These are phyloP conservation scores for Aphidius colemani DNA, from an alignment of 2,888 invertebrate species.

Conservation along the genomic window DNA sequence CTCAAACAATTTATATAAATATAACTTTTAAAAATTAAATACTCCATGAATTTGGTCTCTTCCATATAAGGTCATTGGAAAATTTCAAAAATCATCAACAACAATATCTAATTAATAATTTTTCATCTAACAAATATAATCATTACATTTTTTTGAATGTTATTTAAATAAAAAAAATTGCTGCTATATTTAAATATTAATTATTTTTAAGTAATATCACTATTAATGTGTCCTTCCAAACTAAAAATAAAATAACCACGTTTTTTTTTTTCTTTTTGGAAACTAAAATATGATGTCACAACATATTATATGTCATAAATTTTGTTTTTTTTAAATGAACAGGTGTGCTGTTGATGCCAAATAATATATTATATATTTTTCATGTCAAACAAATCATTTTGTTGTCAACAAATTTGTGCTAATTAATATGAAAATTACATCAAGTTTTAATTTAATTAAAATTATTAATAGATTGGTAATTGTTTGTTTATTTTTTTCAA, in stretches of 20 bases:
- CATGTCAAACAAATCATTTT: neutral
- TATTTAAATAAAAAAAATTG: too few relatives aligned
- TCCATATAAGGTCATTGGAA: constrained; percentile 54
- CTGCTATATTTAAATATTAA: neutral
- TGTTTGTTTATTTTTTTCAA: constrained; percentile 52
- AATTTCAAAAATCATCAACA: constrained; percentile 41
- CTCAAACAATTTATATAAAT: constrained; percentile 11
- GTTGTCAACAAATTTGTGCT: too few relatives aligned
- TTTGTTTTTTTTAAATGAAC: too few relatives aligned
- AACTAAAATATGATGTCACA: too few relatives aligned
- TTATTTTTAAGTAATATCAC: neutral
- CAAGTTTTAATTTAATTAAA: neutral
- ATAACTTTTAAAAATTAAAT: constrained; percentile 3
- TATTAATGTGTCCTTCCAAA: too few relatives aligned
- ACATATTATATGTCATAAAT: too few relatives aligned
- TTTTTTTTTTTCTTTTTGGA: too few relatives aligned
- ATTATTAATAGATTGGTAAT: constrained; percentile 17
- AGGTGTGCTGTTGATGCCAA: too few relatives aligned
- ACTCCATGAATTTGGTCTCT: constrained; percentile 34
- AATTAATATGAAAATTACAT: constrained; percentile 26
- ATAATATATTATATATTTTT: constrained; percentile 3
- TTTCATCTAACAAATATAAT: neutral
- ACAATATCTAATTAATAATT: too few relatives aligned
- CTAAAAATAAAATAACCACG: too few relatives aligned
- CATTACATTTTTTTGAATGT: neutral